Percentiles rank a stretch among this genome's conserved stretches.
Conservation (phyloP, 2,888 invertebrate genomes). For the Lasius fuliginosus region DNA sequence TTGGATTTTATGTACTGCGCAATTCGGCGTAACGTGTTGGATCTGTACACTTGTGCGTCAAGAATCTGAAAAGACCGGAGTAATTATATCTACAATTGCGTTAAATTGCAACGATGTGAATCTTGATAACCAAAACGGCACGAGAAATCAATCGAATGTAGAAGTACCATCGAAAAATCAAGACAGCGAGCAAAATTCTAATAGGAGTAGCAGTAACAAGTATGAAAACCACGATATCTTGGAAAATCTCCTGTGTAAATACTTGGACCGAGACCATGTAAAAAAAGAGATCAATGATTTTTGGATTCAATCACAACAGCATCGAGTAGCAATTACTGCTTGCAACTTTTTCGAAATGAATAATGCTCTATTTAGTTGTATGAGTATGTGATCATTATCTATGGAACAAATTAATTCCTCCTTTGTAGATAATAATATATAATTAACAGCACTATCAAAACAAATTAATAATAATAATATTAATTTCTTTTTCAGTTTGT, state of each 20-base stretch:
- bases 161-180: slow-evolving; percentile 12
- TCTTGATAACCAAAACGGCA: slow-evolving; percentile 16
- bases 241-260: slow-evolving; percentile 28
- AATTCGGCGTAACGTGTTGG: slow-evolving; percentile 77
- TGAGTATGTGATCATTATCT: slow-evolving; percentile 65
- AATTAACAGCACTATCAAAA: too few relatives aligned
- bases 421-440: not conserved
- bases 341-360: slow-evolving; percentile 80
- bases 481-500: slow-evolving; percentile 77
- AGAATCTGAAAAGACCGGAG: slow-evolving; percentile 76
- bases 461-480: not conserved
- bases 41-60: slow-evolving; percentile 72
- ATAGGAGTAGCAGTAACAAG: slow-evolving; percentile 9
- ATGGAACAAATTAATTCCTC: not conserved
- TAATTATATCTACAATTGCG: slow-evolving; percentile 69
- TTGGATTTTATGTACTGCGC: slow-evolving; percentile 77
- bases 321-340: slow-evolving; percentile 76
- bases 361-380: slow-evolving; percentile 77
- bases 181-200: slow-evolving; percentile 28
- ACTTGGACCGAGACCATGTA: slow-evolving; percentile 65
- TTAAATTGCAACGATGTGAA: slow-evolving; percentile 62
- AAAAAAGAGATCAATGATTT: slow-evolving; percentile 79
- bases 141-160: not conserved
- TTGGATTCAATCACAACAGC: slow-evolving; percentile 76
- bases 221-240: slow-evolving; percentile 54